These are phyloP conservation scores for Hystrix brachyura DNA, from an alignment of 2,113 vertebrate genomes.

Conservation along the genomic window DNA sequence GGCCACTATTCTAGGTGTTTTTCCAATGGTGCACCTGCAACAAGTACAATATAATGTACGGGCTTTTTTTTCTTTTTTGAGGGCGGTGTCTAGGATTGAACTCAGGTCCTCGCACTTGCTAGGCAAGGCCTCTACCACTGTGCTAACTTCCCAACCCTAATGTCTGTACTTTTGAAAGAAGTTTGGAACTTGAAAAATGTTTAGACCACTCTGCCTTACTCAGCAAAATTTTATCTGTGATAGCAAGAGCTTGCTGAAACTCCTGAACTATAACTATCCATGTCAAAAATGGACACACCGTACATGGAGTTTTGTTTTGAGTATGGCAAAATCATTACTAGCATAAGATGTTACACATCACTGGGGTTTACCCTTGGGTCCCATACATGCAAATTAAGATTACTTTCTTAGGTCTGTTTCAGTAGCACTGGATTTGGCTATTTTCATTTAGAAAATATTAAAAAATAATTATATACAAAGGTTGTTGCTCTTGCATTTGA, in stretches of 20 bases:
- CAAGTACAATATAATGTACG: background rate
- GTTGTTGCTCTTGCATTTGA: background rate
- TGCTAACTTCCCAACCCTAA: too few species aligned
- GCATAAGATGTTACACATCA: background rate
- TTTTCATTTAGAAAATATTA: background rate
- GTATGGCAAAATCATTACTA: background rate
- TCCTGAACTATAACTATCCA: background rate
- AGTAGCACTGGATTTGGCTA: background rate
- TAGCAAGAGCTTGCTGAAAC: background rate
- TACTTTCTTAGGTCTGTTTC: background rate
- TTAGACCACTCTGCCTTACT: background rate
- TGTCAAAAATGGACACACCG: background rate
- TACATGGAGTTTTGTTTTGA: background rate
- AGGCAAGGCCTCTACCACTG: too few species aligned
- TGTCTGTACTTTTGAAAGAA: background rate
- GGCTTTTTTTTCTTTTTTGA: too few species aligned
- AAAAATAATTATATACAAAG: background rate
- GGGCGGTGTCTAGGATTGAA: too few species aligned
- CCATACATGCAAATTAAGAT: background rate
- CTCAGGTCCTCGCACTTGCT: too few species aligned
- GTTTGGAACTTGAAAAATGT: background rate
- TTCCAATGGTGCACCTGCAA: background rate
- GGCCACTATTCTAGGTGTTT: background rate
- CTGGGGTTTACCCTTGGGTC: background rate
- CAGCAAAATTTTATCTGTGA: background rate